Base-by-base conservation (phyloP, 2,888 invertebrate species). In the Thereva unica region DNA sequence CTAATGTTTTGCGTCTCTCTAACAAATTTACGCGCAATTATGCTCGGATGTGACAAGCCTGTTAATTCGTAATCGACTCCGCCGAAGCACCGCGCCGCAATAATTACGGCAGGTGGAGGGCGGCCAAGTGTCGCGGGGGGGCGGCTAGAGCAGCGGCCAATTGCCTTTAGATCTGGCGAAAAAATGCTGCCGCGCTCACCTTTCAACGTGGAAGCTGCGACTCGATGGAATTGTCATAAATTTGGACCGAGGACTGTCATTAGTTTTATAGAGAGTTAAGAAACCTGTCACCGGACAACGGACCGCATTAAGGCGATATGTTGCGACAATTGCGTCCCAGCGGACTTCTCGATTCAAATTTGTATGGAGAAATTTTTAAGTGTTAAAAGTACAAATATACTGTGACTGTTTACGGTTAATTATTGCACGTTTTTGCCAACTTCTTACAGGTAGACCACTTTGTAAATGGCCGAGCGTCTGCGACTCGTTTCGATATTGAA, bases 21-120 rank as follows among this genome's bases (percentile, higher is more conserved):
- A 50, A 61, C 61, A 64, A 64, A 64, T 64, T 64, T 64, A 64
- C 64, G 64, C 64, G 64, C 53, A 64, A 64, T 64, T 64, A 64
- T 64, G 53, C 44, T 53, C 64, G 44, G 53, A 64, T 64, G 64
- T 64, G 64, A 64, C 53, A 64, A 64, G 64, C 53, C 53, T 64
- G 64, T 53, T 64, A 64, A 64, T 53, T 64, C 64, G 61, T 42
- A 61, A 61, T 61, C 61, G 50, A 12, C 50, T 50, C 23, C 23
- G 2, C 23, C 23, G 41, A 61, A 61, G 41, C 61, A 41, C 50
- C n/a, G n/a, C n/a, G 47, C n/a, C 40, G 50, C 61, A 61, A n/a
- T 61, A 50, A 61, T 37, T 41, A 10, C 23, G 49, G 9, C 50
- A 23, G 40, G 6, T 35, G 9, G 40, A 61, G 42, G 61, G 40